These are phyloP conservation scores for Temnothorax nylanderi DNA, from an alignment of 1,140 invertebrate genomes.

Conservation along the genomic window DNA sequence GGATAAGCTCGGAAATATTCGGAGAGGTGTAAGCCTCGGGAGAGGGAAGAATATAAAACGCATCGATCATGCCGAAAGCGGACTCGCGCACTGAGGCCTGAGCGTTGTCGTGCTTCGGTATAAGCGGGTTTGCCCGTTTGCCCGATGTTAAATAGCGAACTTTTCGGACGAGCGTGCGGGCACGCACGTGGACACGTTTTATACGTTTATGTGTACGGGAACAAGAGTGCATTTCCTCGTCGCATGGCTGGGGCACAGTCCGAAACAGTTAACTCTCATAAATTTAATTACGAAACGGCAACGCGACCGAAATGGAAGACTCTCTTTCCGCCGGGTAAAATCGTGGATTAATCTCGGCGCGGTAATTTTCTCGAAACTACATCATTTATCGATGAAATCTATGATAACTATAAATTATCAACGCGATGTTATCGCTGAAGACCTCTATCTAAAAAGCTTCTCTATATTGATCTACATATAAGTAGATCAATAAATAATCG, in stretches of 20 bases:
- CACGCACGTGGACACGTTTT: constrained; percentile 48
- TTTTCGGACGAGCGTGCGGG: constrained; percentile 23
- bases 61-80: neutral
- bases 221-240: constrained; percentile 66
- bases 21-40: neutral
- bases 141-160: constrained; percentile 50
- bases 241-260: constrained; percentile 9
- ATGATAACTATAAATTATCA: constrained; percentile 26
- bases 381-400: constrained; percentile 2
- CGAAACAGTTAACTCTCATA: constrained; percentile 67
- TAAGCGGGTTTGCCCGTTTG: constrained; percentile 6
- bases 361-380: constrained; percentile 7
- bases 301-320: constrained; percentile 49
- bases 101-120: neutral
- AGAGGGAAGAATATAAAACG: constrained; percentile 22
- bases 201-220: constrained; percentile 11
- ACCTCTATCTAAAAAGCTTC: neutral
- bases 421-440: neutral
- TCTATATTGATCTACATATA: neutral
- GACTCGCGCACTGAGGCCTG: neutral
- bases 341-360: constrained; percentile 26
- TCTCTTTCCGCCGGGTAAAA: constrained; percentile 18
- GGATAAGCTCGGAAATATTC: neutral
- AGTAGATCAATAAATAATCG: neutral
- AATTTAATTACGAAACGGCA: constrained; percentile 61